Base-by-base conservation (phyloP, 2,797 vertebrate species). In the Hipposideros larvatus region DNA sequence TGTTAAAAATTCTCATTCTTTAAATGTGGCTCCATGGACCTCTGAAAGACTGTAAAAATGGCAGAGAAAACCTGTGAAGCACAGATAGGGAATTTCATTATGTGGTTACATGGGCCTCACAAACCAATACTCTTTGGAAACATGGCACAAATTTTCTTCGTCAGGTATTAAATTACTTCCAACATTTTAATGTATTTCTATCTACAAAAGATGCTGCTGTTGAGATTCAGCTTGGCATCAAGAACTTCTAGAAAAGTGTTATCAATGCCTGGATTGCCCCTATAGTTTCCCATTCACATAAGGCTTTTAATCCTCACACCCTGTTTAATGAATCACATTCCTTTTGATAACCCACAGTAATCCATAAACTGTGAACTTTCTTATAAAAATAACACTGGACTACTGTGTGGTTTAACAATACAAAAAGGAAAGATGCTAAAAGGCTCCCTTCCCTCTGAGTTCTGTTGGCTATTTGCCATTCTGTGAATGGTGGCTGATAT, bases 401-500 rank as follows among this genome's bases (percentile, higher is more conserved):
- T 63, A 55, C 61, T 89, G 18, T 85, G 37, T 78, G 37, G n/a
- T 65, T 91, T 97, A 77, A 65, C 59, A n/a, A 28, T 0, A 0
- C 80, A 57, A 73, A 26, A 88, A 91, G 65, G 28, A 55, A 87
- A 37, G 28, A 59, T 57, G 4, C 19, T 63, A 77, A 92, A 37
- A 80, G 89, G 92, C 21, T 28, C 78, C 37, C 18, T n/a, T 80
- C 37, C 5, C n/a, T 90, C 41, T 90, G 78, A 95, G 10, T 82
- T 73, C 87, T 68, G 0, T 65, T 80, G 87, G 96, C 96, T 24
- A 4, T 34, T 95, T 91, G 91, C 94, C 85, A n/a, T 96, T 97
- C 80, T 79, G 92, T 95, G 95, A 97, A 97, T 63, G 95, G 96
- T 90, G 96, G 63, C 6, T 96, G 96, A 94, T 83, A 82, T 57